phyloP scores from a whole-genome alignment of 2,113 vertebrate genomes.

The Loxodonta africana region DNA sequence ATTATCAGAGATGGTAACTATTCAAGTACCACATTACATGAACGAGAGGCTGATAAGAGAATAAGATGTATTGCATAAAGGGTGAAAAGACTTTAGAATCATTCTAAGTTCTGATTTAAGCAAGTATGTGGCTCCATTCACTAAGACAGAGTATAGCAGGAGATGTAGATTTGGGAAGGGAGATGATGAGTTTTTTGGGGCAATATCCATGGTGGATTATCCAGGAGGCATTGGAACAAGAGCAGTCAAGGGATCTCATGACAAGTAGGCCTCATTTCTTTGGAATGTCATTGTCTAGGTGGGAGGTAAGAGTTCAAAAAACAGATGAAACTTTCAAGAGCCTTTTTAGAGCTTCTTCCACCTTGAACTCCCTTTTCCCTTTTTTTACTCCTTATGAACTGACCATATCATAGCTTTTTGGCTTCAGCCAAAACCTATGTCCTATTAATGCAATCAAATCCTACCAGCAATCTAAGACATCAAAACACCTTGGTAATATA shows the following conservation, averaged over 20 bases:
- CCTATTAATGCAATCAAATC: constrained; percentile 48
- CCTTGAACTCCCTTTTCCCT: background rate
- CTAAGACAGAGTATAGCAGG: background rate
- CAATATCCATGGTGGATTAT: background rate
- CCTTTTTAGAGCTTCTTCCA: background rate
- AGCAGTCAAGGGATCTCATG: background rate
- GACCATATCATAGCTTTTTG: background rate
- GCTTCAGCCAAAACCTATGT: constrained; percentile 21
- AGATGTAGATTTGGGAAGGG: background rate
- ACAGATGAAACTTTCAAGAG: background rate
- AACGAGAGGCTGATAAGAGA: too few relatives aligned
- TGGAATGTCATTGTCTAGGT: background rate
- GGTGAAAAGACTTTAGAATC: background rate
- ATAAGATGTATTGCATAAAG: background rate
- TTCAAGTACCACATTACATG: background rate
- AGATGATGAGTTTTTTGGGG: background rate
- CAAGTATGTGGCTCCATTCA: background rate
- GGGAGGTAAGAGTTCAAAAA: background rate
- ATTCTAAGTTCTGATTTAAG: background rate
- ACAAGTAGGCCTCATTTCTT: background rate
- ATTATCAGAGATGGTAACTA: background rate
- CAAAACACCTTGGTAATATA: background rate
- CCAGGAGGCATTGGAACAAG: background rate
- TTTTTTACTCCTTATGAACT: background rate
- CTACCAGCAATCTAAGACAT: background rate